A percentile compares a stretch with the other conserved stretches of the same genome.
phyloP scores from a whole-genome alignment of 92 coral and sea anemone genomes.

The Umimayanthus kanabou region DNA sequence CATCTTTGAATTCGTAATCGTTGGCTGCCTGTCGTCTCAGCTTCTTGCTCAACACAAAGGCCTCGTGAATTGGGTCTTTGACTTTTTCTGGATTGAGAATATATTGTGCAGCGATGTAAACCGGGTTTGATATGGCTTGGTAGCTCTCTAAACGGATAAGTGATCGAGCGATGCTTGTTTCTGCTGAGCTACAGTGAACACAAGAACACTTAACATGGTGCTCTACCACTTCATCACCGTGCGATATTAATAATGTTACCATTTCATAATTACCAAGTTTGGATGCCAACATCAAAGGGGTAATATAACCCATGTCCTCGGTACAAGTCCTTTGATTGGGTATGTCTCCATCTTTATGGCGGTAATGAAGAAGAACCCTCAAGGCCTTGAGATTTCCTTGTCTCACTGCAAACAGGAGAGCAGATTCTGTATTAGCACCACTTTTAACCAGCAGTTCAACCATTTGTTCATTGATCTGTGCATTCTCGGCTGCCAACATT shows the following conservation, averaged over 20 bases:
- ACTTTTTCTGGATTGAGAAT: conserved; percentile 1
- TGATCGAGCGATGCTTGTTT: neutral
- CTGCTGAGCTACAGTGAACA: neutral
- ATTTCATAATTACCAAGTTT: conserved; percentile 31
- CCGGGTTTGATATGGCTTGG: conserved; percentile 25
- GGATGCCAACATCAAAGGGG: conserved; percentile 21
- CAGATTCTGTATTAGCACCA: conserved; percentile 3
- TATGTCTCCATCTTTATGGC: neutral
- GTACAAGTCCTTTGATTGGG: neutral
- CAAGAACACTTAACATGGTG: conserved; percentile 1
- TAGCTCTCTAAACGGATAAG: conserved; percentile 34
- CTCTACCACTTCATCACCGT: conserved; percentile 1
- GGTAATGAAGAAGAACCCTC: neutral
- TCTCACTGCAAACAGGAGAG: conserved; percentile 14
- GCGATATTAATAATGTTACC: conserved; percentile 7
- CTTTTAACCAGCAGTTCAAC: neutral
- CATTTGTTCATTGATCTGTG: neutral
- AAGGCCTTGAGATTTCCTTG: neutral
- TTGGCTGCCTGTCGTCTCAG: conserved; percentile 7
- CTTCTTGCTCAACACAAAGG: conserved; percentile 43
- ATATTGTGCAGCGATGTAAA: conserved; percentile 22
- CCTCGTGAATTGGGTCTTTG: conserved; percentile 24
- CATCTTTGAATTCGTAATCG: conserved; percentile 43
- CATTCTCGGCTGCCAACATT: conserved; percentile 26
- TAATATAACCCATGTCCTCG: neutral